Evolutionary conservation across 2,797 vertebrate genomes (phyloP).

Genomic region (Hypotaenidia philippensis): DNA sequence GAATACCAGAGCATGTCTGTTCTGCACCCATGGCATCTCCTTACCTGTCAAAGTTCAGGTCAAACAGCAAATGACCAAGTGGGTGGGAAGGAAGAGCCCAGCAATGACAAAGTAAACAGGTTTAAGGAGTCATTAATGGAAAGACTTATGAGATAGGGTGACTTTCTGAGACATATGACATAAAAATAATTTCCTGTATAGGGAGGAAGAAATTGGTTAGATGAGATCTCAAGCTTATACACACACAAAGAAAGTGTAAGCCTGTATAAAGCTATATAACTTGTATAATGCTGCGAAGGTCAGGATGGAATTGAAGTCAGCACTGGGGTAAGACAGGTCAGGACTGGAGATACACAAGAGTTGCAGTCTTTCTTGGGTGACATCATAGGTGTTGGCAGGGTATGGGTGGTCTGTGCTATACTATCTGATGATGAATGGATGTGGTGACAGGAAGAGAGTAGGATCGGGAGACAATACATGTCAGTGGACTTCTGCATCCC

Average conservation of each 20-base stretch:
- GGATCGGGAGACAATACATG: rapidly evolving
- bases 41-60: neutral
- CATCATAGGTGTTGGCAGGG: neutral
- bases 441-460: neutral
- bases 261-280: neutral
- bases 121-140: neutral
- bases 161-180: neutral
- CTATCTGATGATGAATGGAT: neutral
- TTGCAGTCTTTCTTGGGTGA: neutral
- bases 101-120: conserved; percentile 3
- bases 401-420: neutral
- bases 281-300: neutral
- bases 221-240: neutral
- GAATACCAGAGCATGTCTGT: neutral
- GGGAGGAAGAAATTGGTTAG: neutral
- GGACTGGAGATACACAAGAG: rapidly evolving
- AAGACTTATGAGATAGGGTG: neutral
- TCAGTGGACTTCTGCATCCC: neutral
- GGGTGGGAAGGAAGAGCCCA: neutral
- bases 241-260: neutral
- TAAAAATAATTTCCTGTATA: neutral
- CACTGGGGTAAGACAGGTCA: neutral
- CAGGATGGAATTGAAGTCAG: neutral
- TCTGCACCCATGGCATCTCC: neutral
- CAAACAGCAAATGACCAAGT: neutral